A percentile compares a stretch with the other conserved stretches of the same genome.
Conservation (phyloP, 2,888 invertebrate genomes). For the Drosophila lacicola region DNA sequence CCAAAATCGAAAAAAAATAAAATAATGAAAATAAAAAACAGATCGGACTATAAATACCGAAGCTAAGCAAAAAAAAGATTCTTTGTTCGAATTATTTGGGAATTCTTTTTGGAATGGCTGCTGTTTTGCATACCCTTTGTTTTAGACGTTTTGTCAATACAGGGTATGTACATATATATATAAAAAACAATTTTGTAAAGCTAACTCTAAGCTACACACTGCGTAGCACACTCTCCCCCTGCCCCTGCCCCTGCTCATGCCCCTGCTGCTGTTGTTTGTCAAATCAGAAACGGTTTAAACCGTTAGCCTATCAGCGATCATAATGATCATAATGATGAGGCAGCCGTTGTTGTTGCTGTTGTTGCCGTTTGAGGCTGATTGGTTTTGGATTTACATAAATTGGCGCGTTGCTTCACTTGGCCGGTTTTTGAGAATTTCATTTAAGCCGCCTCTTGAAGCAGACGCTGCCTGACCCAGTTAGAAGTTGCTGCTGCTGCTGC, state of each 20-base stretch:
- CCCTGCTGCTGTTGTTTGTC: constrained; percentile 39
- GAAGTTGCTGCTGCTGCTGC: constrained; percentile 25
- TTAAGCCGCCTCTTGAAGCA: constrained; percentile 49
- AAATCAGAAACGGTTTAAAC: constrained; percentile 64
- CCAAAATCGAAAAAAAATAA: no score
- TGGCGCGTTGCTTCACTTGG: constrained; percentile 70
- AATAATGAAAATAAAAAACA: no score
- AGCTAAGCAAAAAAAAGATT: no score
- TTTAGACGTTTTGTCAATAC: neutral
- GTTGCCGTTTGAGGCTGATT: constrained; percentile 69
- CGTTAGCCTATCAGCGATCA: constrained; percentile 66
- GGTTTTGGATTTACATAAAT: constrained; percentile 77
- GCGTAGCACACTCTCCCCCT: neutral
- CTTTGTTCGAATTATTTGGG: no score
- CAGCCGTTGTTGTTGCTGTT: constrained; percentile 32
- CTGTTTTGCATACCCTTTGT: neutral
- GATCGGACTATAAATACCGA: no score
- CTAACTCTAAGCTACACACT: constrained; percentile 2
- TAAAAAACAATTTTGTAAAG: constrained; percentile 23
- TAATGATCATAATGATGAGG: constrained; percentile 59
- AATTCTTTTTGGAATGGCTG: neutral
- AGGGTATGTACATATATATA: constrained; percentile 24
- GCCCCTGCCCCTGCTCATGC: neutral
- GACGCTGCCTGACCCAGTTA: constrained; percentile 66
- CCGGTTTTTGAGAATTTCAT: constrained; percentile 64